A percentile compares a stretch with the other conserved stretches of the same genome.
Conservation (phyloP, 2,797 vertebrate genomes). For the Smutsia temminckii region DNA sequence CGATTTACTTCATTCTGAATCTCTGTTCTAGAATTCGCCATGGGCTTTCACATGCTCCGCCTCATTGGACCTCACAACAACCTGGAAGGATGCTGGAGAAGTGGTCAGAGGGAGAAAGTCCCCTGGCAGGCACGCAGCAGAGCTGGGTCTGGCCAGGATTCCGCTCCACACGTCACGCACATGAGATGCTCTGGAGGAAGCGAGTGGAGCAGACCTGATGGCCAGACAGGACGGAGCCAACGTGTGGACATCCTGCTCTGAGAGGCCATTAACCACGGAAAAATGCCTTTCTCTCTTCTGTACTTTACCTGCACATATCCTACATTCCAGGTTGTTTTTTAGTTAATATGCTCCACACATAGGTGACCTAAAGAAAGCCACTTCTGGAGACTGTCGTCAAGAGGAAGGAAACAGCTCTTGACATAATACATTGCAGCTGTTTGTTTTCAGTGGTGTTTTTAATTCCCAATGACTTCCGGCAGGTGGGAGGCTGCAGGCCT, state of each 20-base stretch:
- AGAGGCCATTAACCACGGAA: background rate
- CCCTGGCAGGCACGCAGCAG: background rate
- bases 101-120: background rate
- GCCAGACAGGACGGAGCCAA: background rate
- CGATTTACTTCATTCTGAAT: background rate
- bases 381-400: slow-evolving; percentile 31
- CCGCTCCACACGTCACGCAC: background rate
- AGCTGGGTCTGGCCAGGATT: background rate
- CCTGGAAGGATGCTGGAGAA: background rate
- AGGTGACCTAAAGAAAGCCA: slow-evolving; percentile 1
- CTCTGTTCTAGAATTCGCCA: background rate
- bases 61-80: background rate
- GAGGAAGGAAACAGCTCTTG: slow-evolving; percentile 40
- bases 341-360: background rate
- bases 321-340: background rate
- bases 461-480: slow-evolving; percentile 31
- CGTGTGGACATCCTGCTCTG: background rate
- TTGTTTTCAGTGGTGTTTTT: slow-evolving; percentile 40
- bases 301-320: background rate
- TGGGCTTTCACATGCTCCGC: background rate
- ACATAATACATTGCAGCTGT: background rate
- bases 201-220: background rate
- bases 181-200: background rate
- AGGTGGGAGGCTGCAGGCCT: slow-evolving; percentile 21
- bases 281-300: background rate